These are phyloP conservation scores for Lithophane leautieri DNA, from an alignment of 2,888 invertebrate species.

Conservation along the genomic window DNA sequence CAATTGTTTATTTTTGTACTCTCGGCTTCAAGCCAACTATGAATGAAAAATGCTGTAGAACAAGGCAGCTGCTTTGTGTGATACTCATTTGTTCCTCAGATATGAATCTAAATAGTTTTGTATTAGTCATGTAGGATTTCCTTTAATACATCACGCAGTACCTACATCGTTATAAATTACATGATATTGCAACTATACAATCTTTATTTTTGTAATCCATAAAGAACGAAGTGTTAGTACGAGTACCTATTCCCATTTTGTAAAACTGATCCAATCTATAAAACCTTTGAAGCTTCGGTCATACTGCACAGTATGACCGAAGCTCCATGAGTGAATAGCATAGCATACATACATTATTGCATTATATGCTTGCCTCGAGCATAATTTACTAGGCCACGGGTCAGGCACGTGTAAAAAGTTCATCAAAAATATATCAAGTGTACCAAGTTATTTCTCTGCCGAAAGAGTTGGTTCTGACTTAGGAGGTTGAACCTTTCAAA, in stretches of 20 bases:
- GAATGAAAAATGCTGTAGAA: slow-evolving; percentile 32
- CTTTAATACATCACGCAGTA: slow-evolving; percentile 9
- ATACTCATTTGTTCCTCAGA: slow-evolving; percentile 27
- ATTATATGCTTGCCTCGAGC: not conserved
- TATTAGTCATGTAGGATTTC: slow-evolving; percentile 36
- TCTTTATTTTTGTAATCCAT: not conserved
- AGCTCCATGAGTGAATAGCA: slow-evolving; percentile 6
- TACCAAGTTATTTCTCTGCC: not conserved
- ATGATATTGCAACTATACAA: not conserved
- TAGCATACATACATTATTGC: slow-evolving; percentile 9
- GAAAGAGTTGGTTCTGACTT: not conserved
- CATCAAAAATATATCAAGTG: not conserved
- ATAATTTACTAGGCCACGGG: slow-evolving; percentile 8
- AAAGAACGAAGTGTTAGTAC: not conserved
- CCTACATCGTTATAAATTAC: slow-evolving; percentile 16
- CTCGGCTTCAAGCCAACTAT: slow-evolving; percentile 24
- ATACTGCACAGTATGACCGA: not conserved
- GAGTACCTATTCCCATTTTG: not conserved
- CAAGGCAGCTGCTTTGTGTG: slow-evolving; percentile 19
- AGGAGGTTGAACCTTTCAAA: not conserved
- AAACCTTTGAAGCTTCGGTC: not conserved
- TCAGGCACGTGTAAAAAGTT: not conserved
- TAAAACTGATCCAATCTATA: not conserved
- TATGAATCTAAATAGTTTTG: slow-evolving; percentile 20
- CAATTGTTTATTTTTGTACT: slow-evolving; percentile 39